phyloP scores from a whole-genome alignment of 2,113 vertebrate species.

The Sinocyclocheilus anshuiensis region DNA sequence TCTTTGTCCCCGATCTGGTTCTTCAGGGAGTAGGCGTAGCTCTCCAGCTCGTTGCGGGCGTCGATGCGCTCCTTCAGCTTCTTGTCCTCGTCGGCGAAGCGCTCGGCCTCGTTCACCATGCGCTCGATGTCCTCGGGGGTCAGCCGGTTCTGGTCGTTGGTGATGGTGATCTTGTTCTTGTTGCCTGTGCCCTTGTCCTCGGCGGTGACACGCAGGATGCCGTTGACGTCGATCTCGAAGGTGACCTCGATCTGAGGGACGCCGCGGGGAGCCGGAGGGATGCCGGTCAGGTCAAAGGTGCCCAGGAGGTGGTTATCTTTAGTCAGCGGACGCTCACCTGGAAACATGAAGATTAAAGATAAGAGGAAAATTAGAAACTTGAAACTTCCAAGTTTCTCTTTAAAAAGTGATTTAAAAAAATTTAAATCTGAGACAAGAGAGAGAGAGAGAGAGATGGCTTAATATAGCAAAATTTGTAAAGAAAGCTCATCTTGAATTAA shows the following conservation, averaged over 20 bases:
- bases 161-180: constrained; percentile 99
- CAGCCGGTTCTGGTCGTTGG: constrained; percentile 94
- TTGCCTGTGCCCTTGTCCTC: constrained; percentile 98
- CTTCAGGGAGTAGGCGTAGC: constrained; percentile 96
- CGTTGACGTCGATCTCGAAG: constrained; percentile 96
- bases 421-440: no score
- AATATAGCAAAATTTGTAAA: no score
- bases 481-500: no score
- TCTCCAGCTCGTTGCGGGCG: constrained; percentile 90
- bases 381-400: no score
- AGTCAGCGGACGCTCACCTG: constrained; percentile 94
- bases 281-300: constrained; percentile 94
- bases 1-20: constrained; percentile 92
- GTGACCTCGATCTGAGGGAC: constrained; percentile 98
- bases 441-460: no score
- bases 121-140: constrained; percentile 94
- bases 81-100: constrained; percentile 94
- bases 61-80: constrained; percentile 95
- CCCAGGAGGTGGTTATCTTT: constrained; percentile 98
- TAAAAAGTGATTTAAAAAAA: no score
- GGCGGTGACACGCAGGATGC: constrained; percentile 91
- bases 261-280: constrained; percentile 94
- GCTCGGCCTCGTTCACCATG: constrained; percentile 95
- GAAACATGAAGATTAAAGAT: neutral
- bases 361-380: no score